Base-by-base conservation (phyloP, 2,113 vertebrate genomes). In the Nyctereutes procyonoides region DNA sequence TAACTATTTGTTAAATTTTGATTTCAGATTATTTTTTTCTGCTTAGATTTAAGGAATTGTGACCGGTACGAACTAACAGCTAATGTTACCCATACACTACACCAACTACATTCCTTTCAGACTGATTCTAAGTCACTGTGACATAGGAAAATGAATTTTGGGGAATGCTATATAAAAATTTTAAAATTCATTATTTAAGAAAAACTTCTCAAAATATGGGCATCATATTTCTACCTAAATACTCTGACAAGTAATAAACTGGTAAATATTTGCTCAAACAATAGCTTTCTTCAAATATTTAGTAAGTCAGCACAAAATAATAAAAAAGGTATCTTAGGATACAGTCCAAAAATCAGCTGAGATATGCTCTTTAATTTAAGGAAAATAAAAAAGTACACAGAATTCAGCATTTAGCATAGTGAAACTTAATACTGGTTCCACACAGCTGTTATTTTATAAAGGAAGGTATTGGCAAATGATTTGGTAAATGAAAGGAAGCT, bases 11-110 rank as follows among this genome's bases (percentile, higher is more conserved):
- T 77, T 88, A 96, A 88, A 86, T 67, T 95, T 95, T 74, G 19
- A 73, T 82, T 92, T 67, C 48, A 92, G 19, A 38, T 89, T 77
- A 92, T 67, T 95, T 96, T 96, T 95, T 94, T 16, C 74, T 90
- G 30, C 43, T 89, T 88, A 95, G 10, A 85, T 79, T 94, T 95
- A 88, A 83, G n/a, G 56, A 74, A 76, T 53, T 38, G 55, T 19
- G 74, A 56, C 16, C 43, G 22, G 28, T 91, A 87, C 2, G 35
- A 93, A 20, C 16, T 58, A 84, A 91, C 19, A 58, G 7, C 53
- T 83, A 88, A 87, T 88, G 76, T 35, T 65, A 73, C 58, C 48
- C 35, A 74, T 67, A 96, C 1, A 84, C 53, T 60, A 79, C 1
- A 71, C 14, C 58, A 86, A 32, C 24, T 73, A 87, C 1, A 60